Evolutionary conservation across 1,140 invertebrate genomes (phyloP).

Genomic region (Caenorhabditis tropicalis): DNA sequence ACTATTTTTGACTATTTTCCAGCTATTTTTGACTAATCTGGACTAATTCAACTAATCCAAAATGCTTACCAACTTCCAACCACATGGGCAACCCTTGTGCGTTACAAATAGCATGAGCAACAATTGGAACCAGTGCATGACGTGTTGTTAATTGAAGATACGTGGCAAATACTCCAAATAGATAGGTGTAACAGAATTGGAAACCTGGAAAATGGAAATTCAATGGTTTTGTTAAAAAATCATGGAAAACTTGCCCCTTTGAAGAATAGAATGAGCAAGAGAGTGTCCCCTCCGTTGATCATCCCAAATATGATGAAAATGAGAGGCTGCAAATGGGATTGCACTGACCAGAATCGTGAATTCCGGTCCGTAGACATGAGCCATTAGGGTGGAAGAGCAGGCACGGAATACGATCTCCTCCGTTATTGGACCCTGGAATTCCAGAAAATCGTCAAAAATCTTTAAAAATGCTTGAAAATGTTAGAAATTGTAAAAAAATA

Average conservation of each 20-base stretch:
- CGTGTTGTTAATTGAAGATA: slow-evolving; percentile 20
- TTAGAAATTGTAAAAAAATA: not conserved
- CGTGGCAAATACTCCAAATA: slow-evolving; percentile 44
- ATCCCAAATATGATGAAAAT: slow-evolving; percentile 41
- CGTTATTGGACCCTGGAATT: slow-evolving; percentile 44
- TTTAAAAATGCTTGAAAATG: not conserved
- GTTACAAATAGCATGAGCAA: slow-evolving; percentile 37
- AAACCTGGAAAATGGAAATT: not conserved
- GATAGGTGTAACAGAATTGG: slow-evolving; percentile 45
- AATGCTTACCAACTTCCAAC: slow-evolving; percentile 28
- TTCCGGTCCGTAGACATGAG: not conserved
- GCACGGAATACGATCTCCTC: slow-evolving; percentile 42
- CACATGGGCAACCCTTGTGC: slow-evolving; percentile 13
- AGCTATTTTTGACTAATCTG: not conserved
- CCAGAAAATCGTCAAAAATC: not conserved
- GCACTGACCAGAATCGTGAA: not conserved
- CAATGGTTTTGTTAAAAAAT: too few relatives aligned
- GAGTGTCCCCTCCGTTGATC: slow-evolving; percentile 11
- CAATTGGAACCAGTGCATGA: not conserved
- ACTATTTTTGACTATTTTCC: not conserved
- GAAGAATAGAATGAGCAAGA: not conserved
- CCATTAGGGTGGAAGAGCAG: slow-evolving; percentile 10
- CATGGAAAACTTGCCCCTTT: slow-evolving; percentile 10
- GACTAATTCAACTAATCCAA: too few relatives aligned
- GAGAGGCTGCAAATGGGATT: not conserved